phyloP scores from a whole-genome alignment of 2,797 vertebrate species.

The Sphaeramia orbicularis region DNA sequence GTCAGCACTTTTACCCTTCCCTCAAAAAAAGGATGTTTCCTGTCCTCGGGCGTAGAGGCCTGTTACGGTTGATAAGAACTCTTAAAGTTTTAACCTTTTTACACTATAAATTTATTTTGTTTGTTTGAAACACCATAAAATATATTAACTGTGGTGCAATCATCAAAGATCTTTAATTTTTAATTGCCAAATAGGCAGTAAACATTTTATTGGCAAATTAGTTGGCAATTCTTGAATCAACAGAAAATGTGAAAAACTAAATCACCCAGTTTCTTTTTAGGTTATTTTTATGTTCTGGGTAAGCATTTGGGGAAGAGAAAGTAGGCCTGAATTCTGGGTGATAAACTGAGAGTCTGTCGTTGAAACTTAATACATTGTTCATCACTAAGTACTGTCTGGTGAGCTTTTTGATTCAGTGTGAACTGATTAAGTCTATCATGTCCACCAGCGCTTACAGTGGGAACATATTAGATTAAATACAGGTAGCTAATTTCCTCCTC shows the following conservation, averaged over 20 bases:
- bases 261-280: background rate
- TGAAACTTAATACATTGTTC: conserved; percentile 69
- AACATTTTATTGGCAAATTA: conserved; percentile 7
- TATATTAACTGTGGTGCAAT: conserved; percentile 6
- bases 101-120: conserved; percentile 13
- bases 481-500: conserved; percentile 86
- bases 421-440: conserved; percentile 85
- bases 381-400: conserved; percentile 68
- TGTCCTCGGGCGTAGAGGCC: conserved; percentile 55
- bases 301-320: conserved; percentile 31
- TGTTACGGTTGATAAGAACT: conserved; percentile 67
- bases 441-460: conserved; percentile 83
- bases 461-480: conserved; percentile 85
- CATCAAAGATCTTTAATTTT: conserved; percentile 13
- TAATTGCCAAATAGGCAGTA: conserved; percentile 5
- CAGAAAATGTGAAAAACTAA: conserved; percentile 11
- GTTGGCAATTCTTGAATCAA: background rate
- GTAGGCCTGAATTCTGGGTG: conserved; percentile 17
- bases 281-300: too few relatives aligned
- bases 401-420: conserved; percentile 76
- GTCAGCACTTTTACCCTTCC: conserved; percentile 89
- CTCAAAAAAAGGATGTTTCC: conserved; percentile 72
- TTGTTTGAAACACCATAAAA: conserved; percentile 28
- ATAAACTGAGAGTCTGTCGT: conserved; percentile 59
- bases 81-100: conserved; percentile 35